Percentiles rank a stretch among this genome's conserved stretches.
These are phyloP conservation scores for Ashinkailepas kermadecensis DNA, from an alignment of 2,888 invertebrate genomes.

Conservation along the genomic window DNA sequence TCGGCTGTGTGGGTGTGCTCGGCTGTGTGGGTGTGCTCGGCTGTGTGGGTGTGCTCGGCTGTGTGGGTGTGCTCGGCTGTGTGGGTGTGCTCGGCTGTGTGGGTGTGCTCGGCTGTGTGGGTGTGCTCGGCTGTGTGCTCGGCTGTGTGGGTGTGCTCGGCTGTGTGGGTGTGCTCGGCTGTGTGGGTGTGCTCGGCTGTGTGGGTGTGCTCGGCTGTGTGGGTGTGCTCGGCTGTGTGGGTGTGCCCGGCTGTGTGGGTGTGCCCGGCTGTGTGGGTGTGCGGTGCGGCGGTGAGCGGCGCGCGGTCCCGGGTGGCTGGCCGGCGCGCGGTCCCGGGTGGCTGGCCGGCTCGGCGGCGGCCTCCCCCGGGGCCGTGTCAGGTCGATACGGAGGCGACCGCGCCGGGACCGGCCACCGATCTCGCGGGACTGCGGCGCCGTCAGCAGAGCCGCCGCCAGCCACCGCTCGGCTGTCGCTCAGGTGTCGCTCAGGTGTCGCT, in stretches of 20 bases:
- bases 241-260: neutral
- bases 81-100: too few relatives aligned
- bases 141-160: too few relatives aligned
- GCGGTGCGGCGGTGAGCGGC: neutral
- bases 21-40: too few relatives aligned
- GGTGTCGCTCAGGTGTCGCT: neutral
- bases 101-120: too few relatives aligned
- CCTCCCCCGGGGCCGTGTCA: slow-evolving; percentile 13
- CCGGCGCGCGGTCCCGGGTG: neutral
- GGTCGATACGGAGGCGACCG: neutral
- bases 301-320: neutral
- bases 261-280: neutral
- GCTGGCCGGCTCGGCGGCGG: neutral
- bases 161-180: too few relatives aligned
- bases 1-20: too few relatives aligned
- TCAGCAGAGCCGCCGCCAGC: neutral
- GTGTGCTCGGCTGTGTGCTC: too few relatives aligned
- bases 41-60: too few relatives aligned
- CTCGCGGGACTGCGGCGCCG: neutral
- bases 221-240: too few relatives aligned
- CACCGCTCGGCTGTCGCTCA: neutral
- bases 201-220: too few relatives aligned
- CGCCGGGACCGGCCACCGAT: neutral
- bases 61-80: too few relatives aligned
- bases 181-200: too few relatives aligned